phyloP scores from a whole-genome alignment of 1,140 invertebrate species.

The Orchestia grillus region DNA sequence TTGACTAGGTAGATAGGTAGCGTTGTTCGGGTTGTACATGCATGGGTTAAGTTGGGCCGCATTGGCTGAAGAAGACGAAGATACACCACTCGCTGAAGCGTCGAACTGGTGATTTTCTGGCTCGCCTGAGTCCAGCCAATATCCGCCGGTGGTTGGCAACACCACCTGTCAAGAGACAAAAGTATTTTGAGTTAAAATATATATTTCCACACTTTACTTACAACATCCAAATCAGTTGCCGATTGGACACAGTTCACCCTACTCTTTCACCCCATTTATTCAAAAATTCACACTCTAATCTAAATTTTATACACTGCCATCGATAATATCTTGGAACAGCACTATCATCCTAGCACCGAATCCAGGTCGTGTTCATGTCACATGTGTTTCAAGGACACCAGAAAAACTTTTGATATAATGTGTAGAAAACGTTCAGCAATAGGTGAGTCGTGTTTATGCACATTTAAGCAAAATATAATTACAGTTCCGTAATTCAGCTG shows the following conservation, averaged over 20 bases:
- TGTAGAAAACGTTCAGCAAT: not conserved
- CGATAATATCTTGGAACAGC: not conserved
- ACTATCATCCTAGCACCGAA: not conserved
- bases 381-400: too few relatives aligned
- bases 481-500: not conserved
- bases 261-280: not conserved
- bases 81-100: not conserved
- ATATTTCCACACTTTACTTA: not conserved
- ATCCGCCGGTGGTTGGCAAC: not conserved
- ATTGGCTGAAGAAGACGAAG: not conserved
- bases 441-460: not conserved
- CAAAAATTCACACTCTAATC: not conserved
- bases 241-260: not conserved
- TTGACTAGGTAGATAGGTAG: slow-evolving; percentile 45
- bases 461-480: not conserved
- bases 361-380: not conserved
- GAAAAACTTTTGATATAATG: not conserved
- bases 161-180: slow-evolving; percentile 19
- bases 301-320: not conserved
- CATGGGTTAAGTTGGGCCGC: not conserved
- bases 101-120: slow-evolving; percentile 38
- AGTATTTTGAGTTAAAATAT: not conserved
- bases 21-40: not conserved
- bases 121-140: slow-evolving; percentile 40
- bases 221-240: not conserved